Percentiles rank a stretch among this genome's conserved stretches.
phyloP scores from a whole-genome alignment of 1,140 invertebrate genomes.

The Drosophila ercepeae region DNA sequence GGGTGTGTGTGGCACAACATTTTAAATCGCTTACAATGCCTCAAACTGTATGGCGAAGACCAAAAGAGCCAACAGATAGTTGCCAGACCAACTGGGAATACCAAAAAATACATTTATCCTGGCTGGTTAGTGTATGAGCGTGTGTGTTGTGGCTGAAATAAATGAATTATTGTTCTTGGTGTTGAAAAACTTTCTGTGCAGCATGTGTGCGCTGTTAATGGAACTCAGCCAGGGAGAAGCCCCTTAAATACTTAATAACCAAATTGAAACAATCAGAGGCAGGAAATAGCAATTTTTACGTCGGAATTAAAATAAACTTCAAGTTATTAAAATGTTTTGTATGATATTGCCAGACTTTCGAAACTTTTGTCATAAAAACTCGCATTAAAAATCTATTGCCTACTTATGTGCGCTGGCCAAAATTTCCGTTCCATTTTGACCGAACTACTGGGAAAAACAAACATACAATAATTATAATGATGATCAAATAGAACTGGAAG shows the following conservation, averaged over 20 bases:
- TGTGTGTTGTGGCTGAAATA: slow-evolving; percentile 29
- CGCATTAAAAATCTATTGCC: slow-evolving; percentile 17
- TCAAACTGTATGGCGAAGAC: slow-evolving; percentile 23
- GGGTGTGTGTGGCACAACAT: slow-evolving; percentile 14
- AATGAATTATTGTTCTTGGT: slow-evolving; percentile 47
- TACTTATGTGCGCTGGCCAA: slow-evolving; percentile 8
- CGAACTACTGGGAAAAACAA: slow-evolving; percentile 22
- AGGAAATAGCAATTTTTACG: not conserved
- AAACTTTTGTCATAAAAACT: not conserved
- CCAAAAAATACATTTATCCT: slow-evolving; percentile 9
- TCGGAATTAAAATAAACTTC: not conserved
- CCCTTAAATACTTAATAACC: slow-evolving; percentile 17
- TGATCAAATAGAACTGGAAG: slow-evolving; percentile 33
- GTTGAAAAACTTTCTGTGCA: slow-evolving; percentile 18
- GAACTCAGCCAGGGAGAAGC: slow-evolving; percentile 16
- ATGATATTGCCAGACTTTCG: not conserved
- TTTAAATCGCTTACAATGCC: slow-evolving; percentile 55
- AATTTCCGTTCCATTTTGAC: slow-evolving; percentile 13
- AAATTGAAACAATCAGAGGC: not conserved
- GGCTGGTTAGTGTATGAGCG: not conserved
- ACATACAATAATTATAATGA: slow-evolving; percentile 38
- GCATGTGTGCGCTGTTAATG: slow-evolving; percentile 34
- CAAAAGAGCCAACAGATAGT: slow-evolving; percentile 21
- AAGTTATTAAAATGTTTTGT: not conserved
- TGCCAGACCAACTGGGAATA: slow-evolving; percentile 35